phyloP scores from a whole-genome alignment of 2,888 invertebrate species.

The Hedya salicella region DNA sequence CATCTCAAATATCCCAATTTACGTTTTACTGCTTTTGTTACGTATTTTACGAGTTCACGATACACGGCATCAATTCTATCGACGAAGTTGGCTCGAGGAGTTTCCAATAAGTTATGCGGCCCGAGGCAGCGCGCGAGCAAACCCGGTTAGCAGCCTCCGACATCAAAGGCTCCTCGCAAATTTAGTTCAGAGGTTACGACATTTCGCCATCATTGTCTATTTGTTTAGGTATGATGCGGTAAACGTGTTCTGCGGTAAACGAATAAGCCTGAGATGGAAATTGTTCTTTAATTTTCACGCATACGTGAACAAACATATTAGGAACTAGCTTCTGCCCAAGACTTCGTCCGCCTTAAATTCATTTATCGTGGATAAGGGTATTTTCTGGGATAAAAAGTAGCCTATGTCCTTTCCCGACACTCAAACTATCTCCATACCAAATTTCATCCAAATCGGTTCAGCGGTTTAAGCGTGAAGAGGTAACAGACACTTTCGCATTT shows the following conservation, averaged over 20 bases:
- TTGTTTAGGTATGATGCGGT: constrained; percentile 24
- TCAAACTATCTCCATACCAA: too few relatives aligned
- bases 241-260: neutral
- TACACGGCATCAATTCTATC: constrained; percentile 20
- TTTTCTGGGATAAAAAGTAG: too few relatives aligned
- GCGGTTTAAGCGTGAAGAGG: too few relatives aligned
- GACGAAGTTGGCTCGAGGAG: constrained; percentile 43
- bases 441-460: too few relatives aligned
- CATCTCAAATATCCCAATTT: too few relatives aligned
- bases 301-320: too few relatives aligned
- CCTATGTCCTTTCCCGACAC: too few relatives aligned
- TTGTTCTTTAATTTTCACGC: neutral
- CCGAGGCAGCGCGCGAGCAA: neutral
- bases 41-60: neutral
- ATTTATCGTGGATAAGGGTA: too few relatives aligned
- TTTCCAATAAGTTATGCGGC: constrained; percentile 60
- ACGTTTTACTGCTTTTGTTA: too few relatives aligned
- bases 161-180: constrained; percentile 55
- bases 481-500: too few relatives aligned
- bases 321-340: too few relatives aligned
- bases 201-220: constrained; percentile 48
- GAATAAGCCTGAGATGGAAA: neutral
- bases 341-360: too few relatives aligned
- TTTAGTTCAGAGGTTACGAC: constrained; percentile 59
- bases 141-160: constrained; percentile 52